Conservation (phyloP, 2,113 vertebrate species). For the Cricetomys ansorgei region DNA sequence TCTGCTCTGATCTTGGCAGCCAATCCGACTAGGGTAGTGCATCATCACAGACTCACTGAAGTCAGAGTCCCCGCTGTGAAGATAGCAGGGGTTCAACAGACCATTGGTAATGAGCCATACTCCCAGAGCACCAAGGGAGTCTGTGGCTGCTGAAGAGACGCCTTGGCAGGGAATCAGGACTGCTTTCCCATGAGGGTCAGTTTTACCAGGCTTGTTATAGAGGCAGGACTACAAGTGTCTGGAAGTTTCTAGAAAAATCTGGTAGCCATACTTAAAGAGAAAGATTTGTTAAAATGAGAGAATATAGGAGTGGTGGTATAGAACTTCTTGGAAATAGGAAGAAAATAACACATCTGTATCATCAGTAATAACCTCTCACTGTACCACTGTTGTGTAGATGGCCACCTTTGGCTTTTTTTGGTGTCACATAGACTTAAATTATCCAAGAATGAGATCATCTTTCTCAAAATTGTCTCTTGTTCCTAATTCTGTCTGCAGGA, state of each 20-base stretch:
- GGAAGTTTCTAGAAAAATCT: slow-evolving; percentile 29
- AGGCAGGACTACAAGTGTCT: background rate
- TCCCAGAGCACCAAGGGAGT: slow-evolving; percentile 23
- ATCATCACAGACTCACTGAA: background rate
- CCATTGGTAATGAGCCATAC: background rate
- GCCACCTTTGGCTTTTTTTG: background rate
- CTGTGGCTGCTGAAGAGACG: background rate
- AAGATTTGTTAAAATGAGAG: background rate
- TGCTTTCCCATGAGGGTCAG: background rate
- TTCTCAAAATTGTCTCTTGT: background rate
- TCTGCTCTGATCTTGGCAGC: slow-evolving; percentile 58
- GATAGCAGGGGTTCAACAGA: slow-evolving; percentile 32
- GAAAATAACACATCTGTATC: background rate
- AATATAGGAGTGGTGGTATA: background rate
- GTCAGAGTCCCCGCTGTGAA: background rate
- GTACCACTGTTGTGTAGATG: background rate
- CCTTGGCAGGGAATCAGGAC: background rate
- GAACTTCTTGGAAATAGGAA: slow-evolving; percentile 24
- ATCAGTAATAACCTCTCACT: background rate
- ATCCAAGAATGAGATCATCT: slow-evolving; percentile 51
- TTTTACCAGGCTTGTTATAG: background rate
- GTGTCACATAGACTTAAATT: slow-evolving; percentile 19
- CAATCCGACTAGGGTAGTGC: background rate
- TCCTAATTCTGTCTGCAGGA: slow-evolving; percentile 16
- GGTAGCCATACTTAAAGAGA: background rate